These are phyloP conservation scores for Poecilus cupreus DNA, from an alignment of 2,888 invertebrate species.

Conservation along the genomic window DNA sequence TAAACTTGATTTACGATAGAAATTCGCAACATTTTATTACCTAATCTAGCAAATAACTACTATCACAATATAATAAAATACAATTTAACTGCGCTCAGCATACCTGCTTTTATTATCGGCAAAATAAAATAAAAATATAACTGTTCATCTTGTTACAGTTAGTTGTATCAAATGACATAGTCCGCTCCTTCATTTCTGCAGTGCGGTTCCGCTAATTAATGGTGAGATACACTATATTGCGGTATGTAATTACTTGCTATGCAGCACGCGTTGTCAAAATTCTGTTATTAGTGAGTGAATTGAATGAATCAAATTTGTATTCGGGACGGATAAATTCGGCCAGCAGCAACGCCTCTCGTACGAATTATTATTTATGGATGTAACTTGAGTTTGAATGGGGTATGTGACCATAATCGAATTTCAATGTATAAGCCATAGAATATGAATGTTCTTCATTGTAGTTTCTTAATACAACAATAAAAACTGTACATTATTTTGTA, in stretches of 20 bases:
- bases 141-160: conserved; percentile 30
- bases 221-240: background rate
- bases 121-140: conserved; percentile 20
- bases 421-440: too few species aligned
- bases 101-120: background rate
- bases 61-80: conserved; percentile 19
- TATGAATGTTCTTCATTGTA: too few species aligned
- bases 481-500: too few species aligned
- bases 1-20: background rate
- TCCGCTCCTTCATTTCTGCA: background rate
- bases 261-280: conserved; percentile 4
- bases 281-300: conserved; percentile 3
- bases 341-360: background rate
- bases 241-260: background rate
- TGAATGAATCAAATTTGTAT: background rate
- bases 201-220: conserved; percentile 8
- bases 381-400: background rate
- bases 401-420: too few species aligned
- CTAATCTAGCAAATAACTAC: background rate
- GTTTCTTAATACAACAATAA: too few species aligned
- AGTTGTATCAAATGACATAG: conserved; percentile 26
- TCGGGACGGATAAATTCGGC: background rate
- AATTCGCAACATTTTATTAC: background rate
- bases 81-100: background rate
- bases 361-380: conserved; percentile 12